Conservation (phyloP, 30 jellyfish, hydroid and myxozoan genomes). For the Cassiopea xamachana region DNA sequence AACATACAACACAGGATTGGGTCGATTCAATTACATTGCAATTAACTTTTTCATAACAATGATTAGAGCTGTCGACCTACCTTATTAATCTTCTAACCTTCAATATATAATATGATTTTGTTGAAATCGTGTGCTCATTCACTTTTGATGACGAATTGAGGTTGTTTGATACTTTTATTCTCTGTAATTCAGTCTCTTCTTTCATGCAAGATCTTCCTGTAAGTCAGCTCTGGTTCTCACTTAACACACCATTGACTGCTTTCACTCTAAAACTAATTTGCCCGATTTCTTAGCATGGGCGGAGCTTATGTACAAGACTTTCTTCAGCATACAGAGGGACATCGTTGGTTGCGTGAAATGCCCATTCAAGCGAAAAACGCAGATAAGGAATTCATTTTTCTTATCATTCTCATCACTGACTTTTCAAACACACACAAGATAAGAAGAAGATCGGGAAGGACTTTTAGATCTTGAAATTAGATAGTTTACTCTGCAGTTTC, state of each 20-base stretch:
- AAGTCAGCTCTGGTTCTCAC: constrained; percentile 4
- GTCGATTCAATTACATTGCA: constrained; percentile 30
- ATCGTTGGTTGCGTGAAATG: constrained; percentile 58
- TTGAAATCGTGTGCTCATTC: background rate
- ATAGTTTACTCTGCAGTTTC: constrained; percentile 18
- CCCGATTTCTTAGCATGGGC: constrained; percentile 72
- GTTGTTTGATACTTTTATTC: background rate
- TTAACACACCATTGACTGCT: constrained; percentile 35
- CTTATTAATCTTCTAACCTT: constrained; percentile 14
- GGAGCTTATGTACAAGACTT: constrained; percentile 68
- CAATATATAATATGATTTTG: background rate
- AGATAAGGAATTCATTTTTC: constrained; percentile 43
- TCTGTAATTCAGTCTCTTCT: background rate
- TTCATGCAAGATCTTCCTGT: background rate
- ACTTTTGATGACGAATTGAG: background rate
- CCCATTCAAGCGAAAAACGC: constrained; percentile 74
- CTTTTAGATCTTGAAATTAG: constrained; percentile 48
- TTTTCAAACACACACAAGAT: constrained; percentile 58
- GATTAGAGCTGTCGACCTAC: constrained; percentile 28
- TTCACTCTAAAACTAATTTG: constrained; percentile 48
- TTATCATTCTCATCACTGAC: constrained; percentile 63
- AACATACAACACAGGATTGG: constrained; percentile 43
- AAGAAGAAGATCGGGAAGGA: constrained; percentile 70
- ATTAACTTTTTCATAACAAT: constrained; percentile 42
- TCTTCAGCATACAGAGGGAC: constrained; percentile 23